These are phyloP conservation scores for Drosophila gaucha DNA, from an alignment of 2,888 invertebrate species.

Conservation along the genomic window DNA sequence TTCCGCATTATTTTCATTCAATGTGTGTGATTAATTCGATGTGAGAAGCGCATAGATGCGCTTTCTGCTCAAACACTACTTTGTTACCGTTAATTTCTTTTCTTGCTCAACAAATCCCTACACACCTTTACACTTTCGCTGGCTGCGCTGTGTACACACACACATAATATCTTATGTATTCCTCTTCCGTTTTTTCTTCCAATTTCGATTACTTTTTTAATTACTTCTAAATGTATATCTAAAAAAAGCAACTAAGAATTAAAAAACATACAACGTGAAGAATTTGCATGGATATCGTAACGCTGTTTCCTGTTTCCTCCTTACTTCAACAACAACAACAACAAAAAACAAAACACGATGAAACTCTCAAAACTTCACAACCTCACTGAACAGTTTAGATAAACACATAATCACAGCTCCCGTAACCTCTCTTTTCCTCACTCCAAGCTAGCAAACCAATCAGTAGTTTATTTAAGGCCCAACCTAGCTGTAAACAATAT, in stretches of 20 bases:
- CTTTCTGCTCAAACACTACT: conserved; percentile 3
- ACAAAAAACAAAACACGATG: conserved; percentile 18
- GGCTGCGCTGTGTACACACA: conserved; percentile 39
- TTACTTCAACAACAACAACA: conserved; percentile 39
- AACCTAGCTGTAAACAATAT: conserved; percentile 8
- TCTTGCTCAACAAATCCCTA: conserved; percentile 31
- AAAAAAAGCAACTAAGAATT: conserved; percentile 38
- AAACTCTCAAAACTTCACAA: conserved; percentile 19
- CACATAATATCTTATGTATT: conserved; percentile 19
- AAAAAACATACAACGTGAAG: conserved; percentile 75
- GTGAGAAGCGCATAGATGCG: conserved; percentile 17
- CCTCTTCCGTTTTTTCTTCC: conserved; percentile 35
- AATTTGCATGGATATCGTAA: conserved; percentile 84
- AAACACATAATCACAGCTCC: conserved; percentile 19
- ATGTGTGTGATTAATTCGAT: conserved; percentile 41
- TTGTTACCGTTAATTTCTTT: conserved; percentile 26
- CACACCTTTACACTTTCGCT: conserved; percentile 24
- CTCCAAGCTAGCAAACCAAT: conserved; percentile 10
- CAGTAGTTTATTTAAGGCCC: conserved; percentile 11
- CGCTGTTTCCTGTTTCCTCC: conserved; percentile 76
- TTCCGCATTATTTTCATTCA: conserved; percentile 48
- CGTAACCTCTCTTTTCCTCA: neutral
- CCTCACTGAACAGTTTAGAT: conserved; percentile 25
- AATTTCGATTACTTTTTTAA: conserved; percentile 14
- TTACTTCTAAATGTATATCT: conserved; percentile 67